Conservation (phyloP, 2,797 vertebrate genomes). For the Manis javanica region DNA sequence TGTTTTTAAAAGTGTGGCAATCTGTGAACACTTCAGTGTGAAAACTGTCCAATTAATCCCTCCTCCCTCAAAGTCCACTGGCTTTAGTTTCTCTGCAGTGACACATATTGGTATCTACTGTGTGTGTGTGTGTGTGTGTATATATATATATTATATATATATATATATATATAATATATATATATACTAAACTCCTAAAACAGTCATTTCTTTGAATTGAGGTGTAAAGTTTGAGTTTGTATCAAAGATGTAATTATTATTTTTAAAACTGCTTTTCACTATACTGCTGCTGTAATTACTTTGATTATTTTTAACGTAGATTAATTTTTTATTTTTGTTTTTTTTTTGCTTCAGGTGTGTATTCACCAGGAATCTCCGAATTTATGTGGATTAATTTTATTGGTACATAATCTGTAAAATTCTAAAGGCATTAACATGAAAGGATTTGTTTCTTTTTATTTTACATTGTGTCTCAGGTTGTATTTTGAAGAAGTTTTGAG, state of each 20-base stretch:
- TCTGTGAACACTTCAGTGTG: constrained; percentile 85
- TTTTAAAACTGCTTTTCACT: constrained; percentile 84
- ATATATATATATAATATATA: constrained; percentile 51
- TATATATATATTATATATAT: constrained; percentile 30
- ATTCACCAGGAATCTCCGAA: constrained; percentile 78
- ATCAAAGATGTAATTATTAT: constrained; percentile 85
- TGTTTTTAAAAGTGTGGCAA: constrained; percentile 82
- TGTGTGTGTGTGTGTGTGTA: constrained; percentile 13
- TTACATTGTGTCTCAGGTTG: constrained; percentile 86
- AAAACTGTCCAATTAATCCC: constrained; percentile 81
- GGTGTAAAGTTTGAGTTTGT: constrained; percentile 83
- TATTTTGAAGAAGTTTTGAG: constrained; percentile 80
- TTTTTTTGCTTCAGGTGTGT: constrained; percentile 71
- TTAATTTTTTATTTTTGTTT: background rate
- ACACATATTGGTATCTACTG: constrained; percentile 83
- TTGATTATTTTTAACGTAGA: constrained; percentile 79
- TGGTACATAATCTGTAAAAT: constrained; percentile 85
- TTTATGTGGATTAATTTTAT: constrained; percentile 84
- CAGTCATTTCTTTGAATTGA: constrained; percentile 81
- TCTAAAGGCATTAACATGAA: constrained; percentile 84
- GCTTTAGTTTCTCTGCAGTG: constrained; percentile 83
- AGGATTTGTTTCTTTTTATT: constrained; percentile 81
- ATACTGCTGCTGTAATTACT: constrained; percentile 88
- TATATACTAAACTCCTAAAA: constrained; percentile 77
- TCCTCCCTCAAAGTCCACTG: constrained; percentile 79